Evolutionary conservation across 2,888 invertebrate genomes (phyloP), one percentile per base, ranked within the genome.

Genomic region (Nephrocerus scutellatus): DNA sequence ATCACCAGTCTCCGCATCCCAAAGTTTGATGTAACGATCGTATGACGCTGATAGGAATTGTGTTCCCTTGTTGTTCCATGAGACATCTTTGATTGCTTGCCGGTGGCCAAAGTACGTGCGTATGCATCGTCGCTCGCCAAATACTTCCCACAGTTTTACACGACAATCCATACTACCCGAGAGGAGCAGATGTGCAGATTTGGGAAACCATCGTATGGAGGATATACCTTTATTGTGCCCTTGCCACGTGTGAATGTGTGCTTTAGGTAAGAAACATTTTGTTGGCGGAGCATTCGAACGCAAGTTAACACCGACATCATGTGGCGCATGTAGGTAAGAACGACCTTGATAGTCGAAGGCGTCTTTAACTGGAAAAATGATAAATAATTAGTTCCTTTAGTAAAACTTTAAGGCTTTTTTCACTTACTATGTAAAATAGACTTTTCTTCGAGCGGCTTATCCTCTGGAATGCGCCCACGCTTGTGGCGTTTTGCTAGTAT

Each of bases 101-200:
- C 90, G 76, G 70, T 99, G 98, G 0, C 98, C 98, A 55, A 84
- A 83, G 68, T 95, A 99, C 0, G 97, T 96, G 36, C 95, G 74
- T 21, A 97, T 74, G 58, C 95, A 92, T 34, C 95, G 78, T 30
- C 95, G 75, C 28, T 91, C 88, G 45, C 93, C 92, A 64, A 95
- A 98, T 2, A 97, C 96, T 68, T 98, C 96, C 97, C 97, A 99
- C 20, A 98, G 84, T 76, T 98, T 97, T 36, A 97, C 88, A 50
- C 93, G 79, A 52, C 85, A 84, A 68, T 98, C 98, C 96, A 99
- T 95, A 51, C 95, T 88, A 35, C 87, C 89, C 0, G 97, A 96
- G 2, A 98, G 74, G 55, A 98, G 73, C 41, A 99, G 76, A 70
- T 99, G 98, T 0, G 93, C 97, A 0, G 92, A 88, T 49, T 75